These are phyloP conservation scores for Steatocranus sp. DNA, from an alignment of 2,797 vertebrate species.

Conservation along the genomic window DNA sequence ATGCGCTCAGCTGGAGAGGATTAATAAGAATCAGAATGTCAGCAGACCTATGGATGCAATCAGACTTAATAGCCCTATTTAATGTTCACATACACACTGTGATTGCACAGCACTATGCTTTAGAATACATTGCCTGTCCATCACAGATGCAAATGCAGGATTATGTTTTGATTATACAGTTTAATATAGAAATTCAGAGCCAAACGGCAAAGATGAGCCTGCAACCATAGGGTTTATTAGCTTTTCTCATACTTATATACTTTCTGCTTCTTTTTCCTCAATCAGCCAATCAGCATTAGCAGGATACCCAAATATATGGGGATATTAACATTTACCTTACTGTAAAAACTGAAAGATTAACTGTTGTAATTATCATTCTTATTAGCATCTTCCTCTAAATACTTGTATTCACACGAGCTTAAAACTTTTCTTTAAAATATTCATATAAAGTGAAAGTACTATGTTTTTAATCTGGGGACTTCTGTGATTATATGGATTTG, in stretches of 20 bases:
- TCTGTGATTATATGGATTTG: not conserved
- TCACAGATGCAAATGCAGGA: not conserved
- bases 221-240: not conserved
- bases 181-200: not conserved
- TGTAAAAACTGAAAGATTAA: not conserved
- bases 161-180: not conserved
- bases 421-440: not conserved
- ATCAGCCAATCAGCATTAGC: not conserved
- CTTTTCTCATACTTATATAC: not conserved
- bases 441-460: not conserved
- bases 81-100: not conserved
- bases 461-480: not conserved
- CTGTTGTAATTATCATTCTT: not conserved
- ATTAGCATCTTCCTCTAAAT: not conserved
- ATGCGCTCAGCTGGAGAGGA: not conserved
- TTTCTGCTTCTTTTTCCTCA: not conserved
- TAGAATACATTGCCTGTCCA: not conserved
- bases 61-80: not conserved
- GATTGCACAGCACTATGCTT: not conserved
- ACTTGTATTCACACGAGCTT: accelerated
- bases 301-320: not conserved
- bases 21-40: not conserved
- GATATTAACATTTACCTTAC: not conserved
- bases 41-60: not conserved
- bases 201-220: not conserved